Conservation (phyloP, 2,797 vertebrate genomes). For the Anomalospiza imberbis region DNA sequence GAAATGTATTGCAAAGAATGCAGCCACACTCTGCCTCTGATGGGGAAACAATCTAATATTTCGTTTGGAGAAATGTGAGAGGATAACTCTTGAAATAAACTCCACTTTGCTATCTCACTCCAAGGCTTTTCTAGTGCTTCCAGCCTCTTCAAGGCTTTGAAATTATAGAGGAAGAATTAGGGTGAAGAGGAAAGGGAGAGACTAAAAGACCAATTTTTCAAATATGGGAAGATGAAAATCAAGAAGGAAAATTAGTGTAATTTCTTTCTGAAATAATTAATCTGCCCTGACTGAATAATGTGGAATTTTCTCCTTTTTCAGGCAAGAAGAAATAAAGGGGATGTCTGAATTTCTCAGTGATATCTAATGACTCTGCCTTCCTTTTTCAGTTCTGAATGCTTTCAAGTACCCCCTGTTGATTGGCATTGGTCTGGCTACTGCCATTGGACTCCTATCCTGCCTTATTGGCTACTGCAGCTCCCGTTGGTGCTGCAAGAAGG, state of each 20-base stretch:
- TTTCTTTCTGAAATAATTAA: background rate
- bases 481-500: constrained; percentile 89
- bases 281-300: background rate
- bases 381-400: constrained; percentile 86
- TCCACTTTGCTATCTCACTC: background rate
- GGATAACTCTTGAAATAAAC: background rate
- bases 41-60: background rate
- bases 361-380: constrained; percentile 7
- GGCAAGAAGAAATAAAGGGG: background rate
- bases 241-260: background rate
- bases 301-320: background rate
- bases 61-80: background rate
- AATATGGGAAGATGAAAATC: background rate
- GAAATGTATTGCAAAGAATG: background rate
- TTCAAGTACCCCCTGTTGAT: constrained; percentile 91
- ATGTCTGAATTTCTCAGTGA: background rate
- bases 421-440: constrained; percentile 81
- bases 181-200: background rate
- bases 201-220: background rate
- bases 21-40: background rate
- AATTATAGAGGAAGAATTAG: background rate
- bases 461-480: constrained; percentile 90
- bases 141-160: background rate
- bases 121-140: background rate
- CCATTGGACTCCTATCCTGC: constrained; percentile 87